Evolutionary conservation across 2,113 vertebrate genomes (phyloP).

Genomic region (Sakesphorus luctuosus): DNA sequence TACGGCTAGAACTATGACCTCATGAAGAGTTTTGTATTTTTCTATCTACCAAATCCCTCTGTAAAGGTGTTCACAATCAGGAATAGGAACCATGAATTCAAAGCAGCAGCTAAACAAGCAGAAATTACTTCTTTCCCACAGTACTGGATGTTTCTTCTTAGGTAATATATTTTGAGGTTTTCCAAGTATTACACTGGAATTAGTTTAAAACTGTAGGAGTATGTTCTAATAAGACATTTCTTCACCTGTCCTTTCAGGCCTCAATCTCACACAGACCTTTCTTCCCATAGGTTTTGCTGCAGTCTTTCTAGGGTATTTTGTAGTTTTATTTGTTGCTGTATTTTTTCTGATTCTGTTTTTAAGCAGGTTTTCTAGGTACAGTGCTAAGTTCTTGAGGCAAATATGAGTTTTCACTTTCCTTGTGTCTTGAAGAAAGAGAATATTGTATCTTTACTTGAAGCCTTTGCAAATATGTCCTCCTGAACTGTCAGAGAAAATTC

Average conservation of each 20-base stretch:
- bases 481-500: background rate
- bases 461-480: background rate
- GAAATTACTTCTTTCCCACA: background rate
- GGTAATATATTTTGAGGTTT: background rate
- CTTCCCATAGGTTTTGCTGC: background rate
- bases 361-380: background rate
- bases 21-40: background rate
- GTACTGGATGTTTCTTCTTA: background rate
- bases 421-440: background rate
- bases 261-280: background rate
- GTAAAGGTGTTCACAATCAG: background rate
- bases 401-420: background rate
- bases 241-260: background rate
- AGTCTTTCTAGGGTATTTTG: background rate
- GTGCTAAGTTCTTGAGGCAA: background rate
- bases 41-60: background rate
- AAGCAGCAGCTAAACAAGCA: background rate
- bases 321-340: background rate
- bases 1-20: background rate
- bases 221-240: background rate
- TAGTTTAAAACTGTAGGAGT: background rate
- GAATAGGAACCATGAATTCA: background rate
- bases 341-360: background rate
- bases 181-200: background rate
- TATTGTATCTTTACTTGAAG: background rate